Conservation (phyloP, 2,113 vertebrate species). For the Mustela lutreola region DNA sequence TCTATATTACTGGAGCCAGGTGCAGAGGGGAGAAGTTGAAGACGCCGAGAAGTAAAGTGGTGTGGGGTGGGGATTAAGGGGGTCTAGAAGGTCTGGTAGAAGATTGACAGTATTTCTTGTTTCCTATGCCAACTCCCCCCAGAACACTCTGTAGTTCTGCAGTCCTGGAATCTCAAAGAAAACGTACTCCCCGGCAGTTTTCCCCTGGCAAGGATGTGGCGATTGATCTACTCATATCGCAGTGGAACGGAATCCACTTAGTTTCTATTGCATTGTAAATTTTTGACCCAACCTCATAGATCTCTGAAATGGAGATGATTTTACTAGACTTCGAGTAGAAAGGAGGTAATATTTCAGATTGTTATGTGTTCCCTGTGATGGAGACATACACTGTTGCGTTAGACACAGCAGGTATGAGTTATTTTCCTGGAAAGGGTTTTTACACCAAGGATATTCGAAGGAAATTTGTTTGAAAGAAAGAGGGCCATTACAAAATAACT, state of each 20-base stretch:
- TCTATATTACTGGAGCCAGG: neutral
- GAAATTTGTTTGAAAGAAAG: constrained; percentile 14
- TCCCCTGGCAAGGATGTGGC: neutral
- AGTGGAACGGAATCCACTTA: neutral
- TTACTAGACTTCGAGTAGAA: constrained; percentile 39
- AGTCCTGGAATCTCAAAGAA: neutral
- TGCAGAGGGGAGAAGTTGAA: neutral
- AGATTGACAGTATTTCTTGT: neutral
- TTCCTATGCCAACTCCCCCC: neutral
- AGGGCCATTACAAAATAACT: neutral
- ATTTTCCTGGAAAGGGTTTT: constrained; percentile 42
- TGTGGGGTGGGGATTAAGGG: too few relatives aligned
- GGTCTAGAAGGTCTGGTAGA: neutral
- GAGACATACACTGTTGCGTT: neutral
- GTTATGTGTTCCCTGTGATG: neutral
- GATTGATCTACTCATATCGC: neutral
- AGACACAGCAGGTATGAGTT: neutral
- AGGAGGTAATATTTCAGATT: constrained; percentile 51
- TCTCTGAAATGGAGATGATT: constrained; percentile 50
- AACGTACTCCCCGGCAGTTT: neutral
- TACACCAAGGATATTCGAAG: neutral
- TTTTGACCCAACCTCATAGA: constrained; percentile 52
- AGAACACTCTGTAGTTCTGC: neutral
- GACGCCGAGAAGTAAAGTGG: neutral
- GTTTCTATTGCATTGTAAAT: constrained; percentile 16